These are phyloP conservation scores for Mustelus asterias DNA, from an alignment of 2,113 vertebrate genomes.

Conservation along the genomic window DNA sequence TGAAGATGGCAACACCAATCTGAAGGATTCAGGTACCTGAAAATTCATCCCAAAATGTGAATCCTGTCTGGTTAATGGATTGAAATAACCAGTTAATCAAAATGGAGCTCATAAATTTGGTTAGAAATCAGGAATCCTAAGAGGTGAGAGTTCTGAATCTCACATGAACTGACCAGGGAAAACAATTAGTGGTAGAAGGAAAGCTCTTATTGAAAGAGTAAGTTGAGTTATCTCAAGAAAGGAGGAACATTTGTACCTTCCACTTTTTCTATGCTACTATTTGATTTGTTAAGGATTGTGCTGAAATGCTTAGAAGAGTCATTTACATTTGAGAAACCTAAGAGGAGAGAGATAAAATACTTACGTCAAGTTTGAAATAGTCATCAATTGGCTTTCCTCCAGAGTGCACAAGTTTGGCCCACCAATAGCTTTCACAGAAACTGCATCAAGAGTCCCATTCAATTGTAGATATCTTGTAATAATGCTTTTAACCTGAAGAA, in stretches of 20 bases:
- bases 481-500: constrained; percentile 11
- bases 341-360: background rate
- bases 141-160: background rate
- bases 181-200: background rate
- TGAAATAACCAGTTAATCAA: background rate
- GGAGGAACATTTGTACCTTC: background rate
- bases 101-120: background rate
- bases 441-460: background rate
- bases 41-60: background rate
- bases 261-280: background rate
- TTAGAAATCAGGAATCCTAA: background rate
- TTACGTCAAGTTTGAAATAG: background rate
- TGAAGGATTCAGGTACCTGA: background rate
- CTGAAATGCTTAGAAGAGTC: background rate
- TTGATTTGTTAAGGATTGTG: background rate
- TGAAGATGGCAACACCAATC: background rate
- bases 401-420: constrained; percentile 30
- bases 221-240: background rate
- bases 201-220: background rate
- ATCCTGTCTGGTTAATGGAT: background rate
- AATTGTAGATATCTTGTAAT: constrained; percentile 21
- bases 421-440: constrained; percentile 22
- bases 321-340: background rate
- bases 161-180: background rate
- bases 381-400: constrained; percentile 25